These are phyloP conservation scores for Ceyx melanurus DNA, from an alignment of 2,113 vertebrate genomes.

Conservation along the genomic window DNA sequence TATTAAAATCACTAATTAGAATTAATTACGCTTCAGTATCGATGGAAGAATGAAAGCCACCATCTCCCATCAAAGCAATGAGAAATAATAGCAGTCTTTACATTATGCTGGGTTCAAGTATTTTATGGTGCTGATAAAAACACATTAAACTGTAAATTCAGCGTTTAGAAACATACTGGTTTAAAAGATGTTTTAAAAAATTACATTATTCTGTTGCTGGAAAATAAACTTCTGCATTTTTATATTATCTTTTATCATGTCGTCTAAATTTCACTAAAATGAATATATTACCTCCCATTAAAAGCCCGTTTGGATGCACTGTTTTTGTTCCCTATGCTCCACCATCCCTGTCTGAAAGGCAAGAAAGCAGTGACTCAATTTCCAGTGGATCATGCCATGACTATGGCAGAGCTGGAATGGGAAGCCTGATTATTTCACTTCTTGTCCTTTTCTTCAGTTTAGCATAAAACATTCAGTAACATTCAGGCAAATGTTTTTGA, in stretches of 20 bases:
- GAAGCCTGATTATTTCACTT: background rate
- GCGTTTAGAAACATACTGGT: background rate
- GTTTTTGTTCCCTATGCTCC: background rate
- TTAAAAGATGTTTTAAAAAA: background rate
- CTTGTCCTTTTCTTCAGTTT: background rate
- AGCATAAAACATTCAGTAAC: background rate
- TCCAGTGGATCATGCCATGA: background rate
- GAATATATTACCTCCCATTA: background rate
- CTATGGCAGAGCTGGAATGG: background rate
- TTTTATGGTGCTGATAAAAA: background rate
- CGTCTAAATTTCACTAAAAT: background rate
- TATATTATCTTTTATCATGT: accelerated
- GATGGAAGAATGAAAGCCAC: background rate
- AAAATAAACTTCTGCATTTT: background rate
- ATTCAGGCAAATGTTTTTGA: background rate
- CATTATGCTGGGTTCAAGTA: background rate
- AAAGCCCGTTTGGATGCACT: background rate
- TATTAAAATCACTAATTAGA: background rate
- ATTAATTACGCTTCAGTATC: background rate
- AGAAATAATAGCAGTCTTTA: background rate
- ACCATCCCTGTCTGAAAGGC: background rate
- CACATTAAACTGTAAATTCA: background rate
- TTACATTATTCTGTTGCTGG: background rate
- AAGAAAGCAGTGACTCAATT: background rate
- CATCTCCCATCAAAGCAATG: background rate